Evolutionary conservation across 2,113 vertebrate genomes (phyloP).

Genomic region (Dipodomys spectabilis): DNA sequence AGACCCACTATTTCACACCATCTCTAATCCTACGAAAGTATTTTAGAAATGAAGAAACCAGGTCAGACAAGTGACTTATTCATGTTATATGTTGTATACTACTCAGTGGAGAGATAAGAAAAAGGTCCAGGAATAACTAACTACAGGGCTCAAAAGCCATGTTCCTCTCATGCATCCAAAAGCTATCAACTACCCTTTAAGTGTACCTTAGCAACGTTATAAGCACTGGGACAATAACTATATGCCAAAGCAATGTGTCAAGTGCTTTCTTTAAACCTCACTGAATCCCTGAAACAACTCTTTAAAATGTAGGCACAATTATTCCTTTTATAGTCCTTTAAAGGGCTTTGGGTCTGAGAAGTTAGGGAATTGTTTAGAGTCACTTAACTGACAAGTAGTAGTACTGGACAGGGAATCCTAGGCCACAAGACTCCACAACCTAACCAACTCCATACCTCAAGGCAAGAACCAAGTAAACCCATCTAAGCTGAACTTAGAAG

Average conservation of each 20-base stretch:
- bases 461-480: background rate
- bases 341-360: background rate
- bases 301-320: background rate
- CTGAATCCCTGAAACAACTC: slow-evolving; percentile 32
- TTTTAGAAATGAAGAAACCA: slow-evolving; percentile 45
- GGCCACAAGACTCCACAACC: background rate
- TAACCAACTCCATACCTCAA: background rate
- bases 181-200: background rate
- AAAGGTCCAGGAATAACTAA: background rate
- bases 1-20: slow-evolving; percentile 42
- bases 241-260: background rate
- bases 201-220: background rate
- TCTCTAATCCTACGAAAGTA: slow-evolving; percentile 45
- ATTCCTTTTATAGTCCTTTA: background rate
- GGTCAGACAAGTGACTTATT: background rate
- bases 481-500: background rate
- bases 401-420: background rate
- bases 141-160: background rate
- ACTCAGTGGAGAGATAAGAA: background rate
- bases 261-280: slow-evolving; percentile 28
- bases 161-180: background rate
- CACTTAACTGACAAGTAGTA: slow-evolving; percentile 2
- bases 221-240: background rate
- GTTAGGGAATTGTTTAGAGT: background rate
- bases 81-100: background rate